These are phyloP conservation scores for Tetragonula clypearis DNA, from an alignment of 1,140 invertebrate genomes.

Conservation along the genomic window DNA sequence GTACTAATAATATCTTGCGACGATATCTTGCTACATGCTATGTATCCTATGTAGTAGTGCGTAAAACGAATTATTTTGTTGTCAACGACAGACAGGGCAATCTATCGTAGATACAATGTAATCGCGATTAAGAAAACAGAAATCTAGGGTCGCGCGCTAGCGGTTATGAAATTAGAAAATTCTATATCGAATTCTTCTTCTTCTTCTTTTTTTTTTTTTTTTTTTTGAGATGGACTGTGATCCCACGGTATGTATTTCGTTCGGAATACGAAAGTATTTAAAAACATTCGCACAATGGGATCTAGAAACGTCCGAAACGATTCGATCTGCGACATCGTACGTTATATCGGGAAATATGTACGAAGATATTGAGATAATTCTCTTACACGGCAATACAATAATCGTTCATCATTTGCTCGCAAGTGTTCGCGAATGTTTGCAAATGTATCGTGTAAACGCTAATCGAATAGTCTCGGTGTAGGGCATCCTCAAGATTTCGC, in stretches of 20 bases:
- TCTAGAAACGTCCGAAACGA: background rate
- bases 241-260: background rate
- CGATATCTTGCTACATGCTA: conserved; percentile 26
- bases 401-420: background rate
- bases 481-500: conserved; percentile 11
- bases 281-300: background rate
- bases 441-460: background rate
- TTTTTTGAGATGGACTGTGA: background rate
- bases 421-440: too few species aligned
- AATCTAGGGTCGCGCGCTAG: background rate
- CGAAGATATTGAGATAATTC: conserved; percentile 13
- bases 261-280: background rate
- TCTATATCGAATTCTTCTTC: background rate
- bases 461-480: conserved; percentile 27
- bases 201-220: background rate
- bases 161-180: conserved; percentile 21
- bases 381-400: background rate
- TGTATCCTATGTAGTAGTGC: conserved; percentile 23
- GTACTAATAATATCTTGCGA: conserved; percentile 52
- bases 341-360: conserved; percentile 12
- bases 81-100: background rate
- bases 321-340: background rate
- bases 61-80: conserved; percentile 38
- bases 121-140: background rate
- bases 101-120: background rate